Evolutionary conservation across 2,113 vertebrate genomes (phyloP).

Genomic region (mouse (Mus musculus)): DNA sequence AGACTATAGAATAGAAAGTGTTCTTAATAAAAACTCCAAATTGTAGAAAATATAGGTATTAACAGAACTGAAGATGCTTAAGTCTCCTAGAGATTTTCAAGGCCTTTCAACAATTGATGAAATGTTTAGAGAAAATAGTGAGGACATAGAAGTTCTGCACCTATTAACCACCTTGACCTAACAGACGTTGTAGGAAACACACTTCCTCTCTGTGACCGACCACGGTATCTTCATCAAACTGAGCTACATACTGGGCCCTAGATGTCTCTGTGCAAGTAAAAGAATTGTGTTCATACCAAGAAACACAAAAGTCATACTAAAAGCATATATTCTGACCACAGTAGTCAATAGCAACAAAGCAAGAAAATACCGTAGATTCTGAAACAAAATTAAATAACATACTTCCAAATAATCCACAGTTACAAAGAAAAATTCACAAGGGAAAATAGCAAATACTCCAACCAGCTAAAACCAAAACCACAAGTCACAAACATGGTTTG

Average conservation of each 20-base stretch:
- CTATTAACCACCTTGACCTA: not conserved
- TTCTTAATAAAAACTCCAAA: not conserved
- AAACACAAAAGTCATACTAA: not conserved
- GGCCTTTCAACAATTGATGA: not conserved
- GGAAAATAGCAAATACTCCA: constrained; percentile 30
- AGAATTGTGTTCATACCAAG: not conserved
- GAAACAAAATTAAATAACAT: not conserved
- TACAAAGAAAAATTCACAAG: constrained; percentile 41
- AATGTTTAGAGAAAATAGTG: not conserved
- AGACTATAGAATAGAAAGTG: not conserved
- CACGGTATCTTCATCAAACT: not conserved
- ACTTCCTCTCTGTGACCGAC: not conserved
- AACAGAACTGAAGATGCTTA: not conserved
- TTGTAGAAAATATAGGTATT: not conserved
- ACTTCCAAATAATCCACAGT: not conserved
- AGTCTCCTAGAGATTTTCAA: not conserved
- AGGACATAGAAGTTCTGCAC: not conserved
- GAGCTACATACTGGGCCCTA: not conserved
- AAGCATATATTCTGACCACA: not conserved
- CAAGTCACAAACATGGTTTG: constrained; percentile 8
- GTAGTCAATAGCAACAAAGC: not conserved
- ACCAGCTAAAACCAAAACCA: not conserved
- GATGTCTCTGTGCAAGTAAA: not conserved
- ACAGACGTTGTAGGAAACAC: not conserved
- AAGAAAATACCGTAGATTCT: constrained; percentile 14